Evolutionary conservation across 2,888 invertebrate genomes (phyloP).

Genomic region (Drosophila kanekoi): DNA sequence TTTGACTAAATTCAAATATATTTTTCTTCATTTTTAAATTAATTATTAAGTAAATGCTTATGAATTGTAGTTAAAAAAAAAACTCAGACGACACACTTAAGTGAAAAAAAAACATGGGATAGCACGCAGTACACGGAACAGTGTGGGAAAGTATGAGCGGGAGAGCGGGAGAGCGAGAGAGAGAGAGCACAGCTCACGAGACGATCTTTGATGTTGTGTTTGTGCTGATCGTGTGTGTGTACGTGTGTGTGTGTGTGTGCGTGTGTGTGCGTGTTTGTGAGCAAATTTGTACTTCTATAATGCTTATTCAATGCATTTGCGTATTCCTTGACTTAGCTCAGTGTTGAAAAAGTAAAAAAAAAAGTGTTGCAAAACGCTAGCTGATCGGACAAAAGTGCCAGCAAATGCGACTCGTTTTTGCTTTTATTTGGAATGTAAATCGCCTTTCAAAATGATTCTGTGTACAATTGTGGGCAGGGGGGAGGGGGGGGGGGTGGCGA

Average conservation of each 20-base stretch:
- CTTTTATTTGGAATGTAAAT: constrained; percentile 38
- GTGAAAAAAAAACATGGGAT: constrained; percentile 19
- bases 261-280: constrained; percentile 15
- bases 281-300: constrained; percentile 5
- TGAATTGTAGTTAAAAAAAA: constrained; percentile 41
- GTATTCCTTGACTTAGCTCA: constrained; percentile 40
- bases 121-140: constrained; percentile 11
- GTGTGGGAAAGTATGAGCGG: not conserved
- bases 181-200: constrained; percentile 11
- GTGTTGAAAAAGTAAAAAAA: constrained; percentile 16
- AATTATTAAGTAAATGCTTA: constrained; percentile 75
- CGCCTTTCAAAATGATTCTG: constrained; percentile 3
- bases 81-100: constrained; percentile 40
- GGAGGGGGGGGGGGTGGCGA: too few relatives aligned
- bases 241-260: constrained; percentile 21
- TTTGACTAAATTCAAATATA: constrained; percentile 27
- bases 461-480: not conserved
- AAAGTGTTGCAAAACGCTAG: constrained; percentile 12
- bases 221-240: constrained; percentile 25
- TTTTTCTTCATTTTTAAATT: constrained; percentile 40
- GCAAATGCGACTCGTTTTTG: not conserved
- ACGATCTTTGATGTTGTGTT: constrained; percentile 18
- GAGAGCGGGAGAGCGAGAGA: not conserved
- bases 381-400: not conserved
- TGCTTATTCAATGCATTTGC: constrained; percentile 30